Percentiles rank a stretch among this genome's conserved stretches.
phyloP scores from a whole-genome alignment of 2,888 invertebrate species.

The Alloscopus bannaensis region DNA sequence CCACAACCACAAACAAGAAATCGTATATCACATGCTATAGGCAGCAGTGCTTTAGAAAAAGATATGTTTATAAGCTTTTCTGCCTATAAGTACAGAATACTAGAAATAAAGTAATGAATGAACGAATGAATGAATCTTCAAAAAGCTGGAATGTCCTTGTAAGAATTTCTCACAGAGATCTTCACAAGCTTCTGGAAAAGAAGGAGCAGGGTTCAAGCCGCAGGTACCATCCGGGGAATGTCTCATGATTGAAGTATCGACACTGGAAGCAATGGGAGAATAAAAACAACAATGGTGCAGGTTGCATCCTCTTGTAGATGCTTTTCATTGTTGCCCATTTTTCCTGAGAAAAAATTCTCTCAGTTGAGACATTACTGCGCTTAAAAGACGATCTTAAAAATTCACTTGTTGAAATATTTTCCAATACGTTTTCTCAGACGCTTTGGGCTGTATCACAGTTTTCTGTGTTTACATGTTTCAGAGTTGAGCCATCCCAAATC shows the following conservation, averaged over 20 bases:
- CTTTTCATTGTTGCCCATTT: conserved; percentile 44
- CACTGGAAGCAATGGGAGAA: conserved; percentile 4
- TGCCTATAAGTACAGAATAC: no score
- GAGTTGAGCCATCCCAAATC: neutral
- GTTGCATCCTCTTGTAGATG: conserved; percentile 46
- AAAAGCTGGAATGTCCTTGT: conserved; percentile 46
- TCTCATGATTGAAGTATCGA: conserved; percentile 25
- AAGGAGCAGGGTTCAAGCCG: conserved; percentile 49
- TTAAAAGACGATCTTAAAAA: conserved; percentile 23
- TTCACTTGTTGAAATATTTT: conserved; percentile 56
- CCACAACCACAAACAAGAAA: no score
- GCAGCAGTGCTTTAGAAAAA: no score
- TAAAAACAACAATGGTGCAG: conserved; percentile 58
- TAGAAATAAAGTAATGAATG: conserved; percentile 38
- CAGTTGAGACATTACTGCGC: neutral
- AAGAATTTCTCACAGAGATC: conserved; percentile 50
- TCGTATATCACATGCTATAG: no score
- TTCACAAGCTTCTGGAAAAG: no score
- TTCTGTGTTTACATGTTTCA: neutral
- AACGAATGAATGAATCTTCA: conserved; percentile 47
- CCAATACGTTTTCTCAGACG: neutral
- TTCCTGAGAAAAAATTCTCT: conserved; percentile 54
- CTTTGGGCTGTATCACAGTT: conserved; percentile 30
- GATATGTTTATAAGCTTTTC: no score
- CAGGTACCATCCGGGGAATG: conserved; percentile 60